Conservation (phyloP, 35 echinoderm and acorn worm species). For the Acanthaster planci region DNA sequence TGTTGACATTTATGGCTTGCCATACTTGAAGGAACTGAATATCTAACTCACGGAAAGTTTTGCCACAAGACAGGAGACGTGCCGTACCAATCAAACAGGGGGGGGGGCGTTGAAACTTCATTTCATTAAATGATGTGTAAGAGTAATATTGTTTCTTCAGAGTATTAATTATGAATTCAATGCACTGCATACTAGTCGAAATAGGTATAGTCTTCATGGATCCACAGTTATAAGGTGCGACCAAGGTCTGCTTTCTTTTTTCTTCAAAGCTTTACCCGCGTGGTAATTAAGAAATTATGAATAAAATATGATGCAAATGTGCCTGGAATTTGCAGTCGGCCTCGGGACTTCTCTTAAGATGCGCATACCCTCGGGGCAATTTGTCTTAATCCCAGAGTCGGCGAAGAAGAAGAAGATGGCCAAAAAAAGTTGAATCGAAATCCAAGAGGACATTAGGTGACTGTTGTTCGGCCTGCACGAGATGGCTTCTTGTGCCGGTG, state of each 20-base stretch:
- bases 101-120: too few species aligned
- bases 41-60: too few species aligned
- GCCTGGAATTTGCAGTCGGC: not conserved
- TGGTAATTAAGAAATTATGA: slow-evolving; percentile 28
- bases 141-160: too few species aligned
- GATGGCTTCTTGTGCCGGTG: too few species aligned
- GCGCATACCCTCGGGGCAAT: not conserved
- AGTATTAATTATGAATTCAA: too few species aligned
- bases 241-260: not conserved
- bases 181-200: too few species aligned
- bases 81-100: too few species aligned
- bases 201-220: too few species aligned
- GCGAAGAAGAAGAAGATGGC: not conserved
- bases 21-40: not conserved
- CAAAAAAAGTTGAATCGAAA: not conserved
- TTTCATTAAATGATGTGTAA: too few species aligned
- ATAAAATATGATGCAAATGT: slow-evolving; percentile 24
- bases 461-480: not conserved
- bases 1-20: not conserved
- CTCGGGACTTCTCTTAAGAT: not conserved
- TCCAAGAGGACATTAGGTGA: slow-evolving; percentile 18
- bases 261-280: not conserved
- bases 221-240: too few species aligned
- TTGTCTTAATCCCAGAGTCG: too few species aligned
- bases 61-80: too few species aligned